Evolutionary conservation across 2,113 vertebrate species (phyloP).

Genomic region (Phalacrocorax brasilianus): DNA sequence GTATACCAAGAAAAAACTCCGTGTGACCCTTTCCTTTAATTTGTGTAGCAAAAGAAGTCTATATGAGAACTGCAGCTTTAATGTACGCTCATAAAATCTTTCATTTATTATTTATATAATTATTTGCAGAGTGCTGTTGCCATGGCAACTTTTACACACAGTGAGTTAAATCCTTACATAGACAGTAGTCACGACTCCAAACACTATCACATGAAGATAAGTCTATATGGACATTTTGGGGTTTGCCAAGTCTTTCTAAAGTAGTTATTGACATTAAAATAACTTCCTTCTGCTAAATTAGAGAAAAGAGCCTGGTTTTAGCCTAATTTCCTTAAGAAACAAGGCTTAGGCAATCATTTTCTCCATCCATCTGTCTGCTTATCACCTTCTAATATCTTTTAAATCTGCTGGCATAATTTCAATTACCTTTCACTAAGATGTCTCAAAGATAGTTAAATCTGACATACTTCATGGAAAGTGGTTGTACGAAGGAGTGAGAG

Average conservation of each 20-base stretch:
- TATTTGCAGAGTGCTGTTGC: conserved; percentile 40
- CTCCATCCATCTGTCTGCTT: not conserved
- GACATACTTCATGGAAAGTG: not conserved
- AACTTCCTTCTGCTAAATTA: not conserved
- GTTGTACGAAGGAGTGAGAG: not conserved
- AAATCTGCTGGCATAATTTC: not conserved
- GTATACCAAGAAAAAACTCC: not conserved
- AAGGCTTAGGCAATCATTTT: not conserved
- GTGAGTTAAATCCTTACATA: conserved; percentile 7
- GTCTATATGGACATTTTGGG: not conserved
- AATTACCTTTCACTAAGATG: not conserved
- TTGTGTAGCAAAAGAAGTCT: not conserved
- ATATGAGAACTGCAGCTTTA: not conserved
- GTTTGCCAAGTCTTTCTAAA: conserved; percentile 17
- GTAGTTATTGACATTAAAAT: conserved; percentile 2
- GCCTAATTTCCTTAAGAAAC: not conserved
- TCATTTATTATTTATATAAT: conserved; percentile 61
- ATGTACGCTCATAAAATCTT: not conserved
- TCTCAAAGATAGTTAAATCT: not conserved
- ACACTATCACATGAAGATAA: conserved; percentile 10
- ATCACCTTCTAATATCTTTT: not conserved
- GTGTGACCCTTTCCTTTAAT: not conserved
- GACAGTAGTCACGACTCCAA: conserved; percentile 15
- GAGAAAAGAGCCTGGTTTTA: not conserved
- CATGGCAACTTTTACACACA: conserved; percentile 12